Conservation (phyloP, 2,113 vertebrate species). For the Crocuta crocuta region DNA sequence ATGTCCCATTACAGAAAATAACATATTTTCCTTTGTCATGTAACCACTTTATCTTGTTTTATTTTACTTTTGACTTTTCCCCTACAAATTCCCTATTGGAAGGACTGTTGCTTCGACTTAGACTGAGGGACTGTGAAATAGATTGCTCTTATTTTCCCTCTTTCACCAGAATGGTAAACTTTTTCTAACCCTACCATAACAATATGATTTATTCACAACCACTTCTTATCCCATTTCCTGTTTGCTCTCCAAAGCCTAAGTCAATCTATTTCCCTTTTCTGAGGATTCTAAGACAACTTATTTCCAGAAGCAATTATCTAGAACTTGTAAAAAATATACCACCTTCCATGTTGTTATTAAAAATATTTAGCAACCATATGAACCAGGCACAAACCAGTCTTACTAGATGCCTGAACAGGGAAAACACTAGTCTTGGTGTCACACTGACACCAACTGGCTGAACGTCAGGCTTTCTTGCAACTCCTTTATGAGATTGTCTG, state of each 20-base stretch:
- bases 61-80: constrained; percentile 22
- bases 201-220: not conserved
- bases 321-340: not conserved
- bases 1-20: not conserved
- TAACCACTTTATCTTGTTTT: constrained; percentile 10
- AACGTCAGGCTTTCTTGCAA: not conserved
- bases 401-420: not conserved
- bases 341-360: not conserved
- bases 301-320: not conserved
- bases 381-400: not conserved
- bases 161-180: not conserved
- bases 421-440: not conserved
- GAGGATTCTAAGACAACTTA: not conserved
- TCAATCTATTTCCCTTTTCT: not conserved
- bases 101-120: not conserved
- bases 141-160: not conserved
- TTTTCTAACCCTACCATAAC: not conserved
- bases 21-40: not conserved
- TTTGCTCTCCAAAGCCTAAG: not conserved
- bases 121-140: not conserved
- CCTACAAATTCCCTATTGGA: not conserved
- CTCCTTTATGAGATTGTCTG: not conserved
- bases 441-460: not conserved
- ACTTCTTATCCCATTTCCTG: not conserved
- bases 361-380: constrained; percentile 45